A percentile compares a stretch with the other conserved stretches of the same genome.
Conservation (phyloP, 2,888 invertebrate genomes). For the Lingula anatina region DNA sequence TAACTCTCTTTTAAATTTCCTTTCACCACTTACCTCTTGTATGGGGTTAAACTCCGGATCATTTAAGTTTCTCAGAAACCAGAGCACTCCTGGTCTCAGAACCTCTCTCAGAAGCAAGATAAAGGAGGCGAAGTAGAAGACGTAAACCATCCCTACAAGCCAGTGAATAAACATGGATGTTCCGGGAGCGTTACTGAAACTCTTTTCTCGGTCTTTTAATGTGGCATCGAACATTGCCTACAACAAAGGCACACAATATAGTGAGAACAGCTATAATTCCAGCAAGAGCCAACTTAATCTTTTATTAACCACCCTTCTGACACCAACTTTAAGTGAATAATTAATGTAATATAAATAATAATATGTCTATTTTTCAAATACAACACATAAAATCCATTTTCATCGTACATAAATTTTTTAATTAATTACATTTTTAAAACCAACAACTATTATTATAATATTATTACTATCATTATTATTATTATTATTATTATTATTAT, state of each 20-base stretch:
- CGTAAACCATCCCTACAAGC: conserved; percentile 97
- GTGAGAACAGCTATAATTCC: not conserved
- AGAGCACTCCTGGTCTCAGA: conserved; percentile 90
- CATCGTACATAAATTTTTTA: too few relatives aligned
- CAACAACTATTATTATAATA: too few relatives aligned
- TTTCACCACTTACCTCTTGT: conserved; percentile 70
- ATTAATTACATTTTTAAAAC: too few relatives aligned
- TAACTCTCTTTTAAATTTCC: too few relatives aligned
- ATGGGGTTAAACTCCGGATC: conserved; percentile 99
- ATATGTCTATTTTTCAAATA: conserved; percentile 8
- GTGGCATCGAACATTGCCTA: conserved; percentile 52
- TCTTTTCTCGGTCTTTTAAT: conserved; percentile 66
- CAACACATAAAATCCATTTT: too few relatives aligned
- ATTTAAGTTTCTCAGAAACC: conserved; percentile 96
- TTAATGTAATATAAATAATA: not conserved
- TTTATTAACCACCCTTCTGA: not conserved
- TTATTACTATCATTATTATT: too few relatives aligned
- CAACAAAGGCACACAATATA: conserved; percentile 7
- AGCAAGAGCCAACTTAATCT: not conserved
- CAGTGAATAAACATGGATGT: conserved; percentile 98
- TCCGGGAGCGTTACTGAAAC: conserved; percentile 86
- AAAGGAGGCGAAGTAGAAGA: conserved; percentile 94
- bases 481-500: too few relatives aligned
- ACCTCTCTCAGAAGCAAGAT: conserved; percentile 89
- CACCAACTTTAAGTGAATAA: not conserved